Evolutionary conservation across 1,140 invertebrate species (phyloP), one percentile per base, ranked within the genome.

Genomic region (Pteromalus puparum): DNA sequence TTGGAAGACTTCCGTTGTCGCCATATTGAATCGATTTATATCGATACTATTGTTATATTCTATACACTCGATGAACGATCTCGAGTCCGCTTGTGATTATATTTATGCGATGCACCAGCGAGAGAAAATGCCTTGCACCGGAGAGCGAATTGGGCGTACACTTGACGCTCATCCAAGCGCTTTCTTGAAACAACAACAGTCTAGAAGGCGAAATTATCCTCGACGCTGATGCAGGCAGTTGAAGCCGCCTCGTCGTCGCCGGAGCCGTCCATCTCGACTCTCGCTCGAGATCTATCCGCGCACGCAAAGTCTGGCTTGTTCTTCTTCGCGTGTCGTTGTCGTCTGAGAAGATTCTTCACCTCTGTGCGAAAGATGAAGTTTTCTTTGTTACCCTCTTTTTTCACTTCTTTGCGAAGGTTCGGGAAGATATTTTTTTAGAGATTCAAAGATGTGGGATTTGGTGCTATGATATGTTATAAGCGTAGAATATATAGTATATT

Each of bases 1-100:
- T 86, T 93, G 92, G 72, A 92, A 93, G 18, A 93, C 89, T 78
- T 93, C 90, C 30, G 92, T 93, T 13, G 92, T 93, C 81, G 92
- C 91, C 92, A 93, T 92, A 65, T 86, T 30, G 67, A n/a, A 12
- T 68, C 21, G 26, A 73, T 74, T 46, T 74, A n/a, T 75, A 2
- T 24, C 21, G 18, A 46, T 46, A 46, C 26, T 6, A 21, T 75
- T 12, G 1, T 46, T 18, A 13, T 46, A 42, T 18, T 48, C 46
- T 48, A 3, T 48, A 15, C 46, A 15, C 53, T 18, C 48, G 48
- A 53, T 53, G 18, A 7, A 61, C 18, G 15, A 18, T 61, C 53
- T 61, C 7, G 53, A 61, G 53, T 21, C 53, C n/a, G n/a, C 53
- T 61, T 15, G 48, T 12, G 48, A 1, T 53, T n/a, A n/a, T n/a